Conservation (phyloP, 2,113 vertebrate genomes). For the Reinhardtius hippoglossoides region DNA sequence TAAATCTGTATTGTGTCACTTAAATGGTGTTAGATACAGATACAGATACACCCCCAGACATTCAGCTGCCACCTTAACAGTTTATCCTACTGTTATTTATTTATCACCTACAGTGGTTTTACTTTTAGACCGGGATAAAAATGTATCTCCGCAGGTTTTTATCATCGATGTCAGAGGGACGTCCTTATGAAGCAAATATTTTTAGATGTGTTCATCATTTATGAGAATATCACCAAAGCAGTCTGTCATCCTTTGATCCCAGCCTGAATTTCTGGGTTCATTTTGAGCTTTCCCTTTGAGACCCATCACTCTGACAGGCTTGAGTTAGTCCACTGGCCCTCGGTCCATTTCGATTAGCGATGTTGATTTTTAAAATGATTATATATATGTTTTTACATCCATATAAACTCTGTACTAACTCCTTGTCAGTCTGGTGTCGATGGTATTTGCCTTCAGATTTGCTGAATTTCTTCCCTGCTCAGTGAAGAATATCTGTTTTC, state of each 20-base stretch:
- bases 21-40: neutral
- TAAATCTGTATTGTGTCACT: neutral
- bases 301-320: slow-evolving; percentile 1
- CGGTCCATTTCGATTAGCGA: neutral
- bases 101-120: neutral
- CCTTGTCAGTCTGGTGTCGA: neutral
- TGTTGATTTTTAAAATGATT: neutral
- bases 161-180: neutral
- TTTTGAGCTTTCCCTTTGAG: slow-evolving; percentile 24
- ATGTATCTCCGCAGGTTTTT: neutral
- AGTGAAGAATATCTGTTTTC: neutral
- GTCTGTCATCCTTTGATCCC: slow-evolving; percentile 15
- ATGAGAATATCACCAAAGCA: slow-evolving; percentile 23
- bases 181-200: slow-evolving; percentile 11
- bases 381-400: neutral
- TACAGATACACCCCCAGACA: neutral
- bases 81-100: neutral
- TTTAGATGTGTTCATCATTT: slow-evolving; percentile 10
- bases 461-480: too few species aligned
- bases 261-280: slow-evolving; percentile 31
- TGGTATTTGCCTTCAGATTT: too few species aligned
- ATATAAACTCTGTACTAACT: neutral
- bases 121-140: neutral
- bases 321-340: neutral
- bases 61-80: neutral